Conservation (phyloP, 2,888 invertebrate genomes). For the Gryllus longicercus region DNA sequence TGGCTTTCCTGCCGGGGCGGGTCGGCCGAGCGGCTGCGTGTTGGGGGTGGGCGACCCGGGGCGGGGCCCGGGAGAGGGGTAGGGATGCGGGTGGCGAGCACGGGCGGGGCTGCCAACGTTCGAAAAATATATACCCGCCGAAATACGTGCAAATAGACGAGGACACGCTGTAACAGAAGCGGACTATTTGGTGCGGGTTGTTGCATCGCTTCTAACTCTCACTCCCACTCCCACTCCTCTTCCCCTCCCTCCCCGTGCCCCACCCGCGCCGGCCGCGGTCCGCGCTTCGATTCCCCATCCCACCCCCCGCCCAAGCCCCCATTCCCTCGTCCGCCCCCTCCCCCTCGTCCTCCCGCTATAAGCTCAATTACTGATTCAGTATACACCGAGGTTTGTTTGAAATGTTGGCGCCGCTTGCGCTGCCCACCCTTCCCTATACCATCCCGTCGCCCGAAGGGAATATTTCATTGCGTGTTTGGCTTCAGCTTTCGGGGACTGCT, state of each 20-base stretch:
- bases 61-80: not conserved
- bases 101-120: not conserved
- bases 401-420: not conserved
- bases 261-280: too few relatives aligned
- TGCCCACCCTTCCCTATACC: not conserved
- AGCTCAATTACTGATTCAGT: conserved; percentile 17
- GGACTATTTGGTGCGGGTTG: too few relatives aligned
- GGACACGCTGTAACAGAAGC: not conserved
- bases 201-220: too few relatives aligned
- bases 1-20: conserved; percentile 2
- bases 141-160: not conserved
- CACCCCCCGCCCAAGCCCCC: too few relatives aligned
- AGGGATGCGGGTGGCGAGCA: not conserved
- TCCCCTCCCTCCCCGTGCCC: too few relatives aligned
- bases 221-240: too few relatives aligned
- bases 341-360: not conserved
- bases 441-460: not conserved
- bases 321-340: too few relatives aligned
- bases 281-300: too few relatives aligned
- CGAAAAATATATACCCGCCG: not conserved
- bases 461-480: conserved; percentile 8
- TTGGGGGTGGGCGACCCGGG: not conserved
- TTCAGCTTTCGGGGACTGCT: not conserved
- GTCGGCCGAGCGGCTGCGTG: not conserved
- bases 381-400: conserved; percentile 1